Percentiles rank a stretch among this genome's conserved stretches.
Conservation (phyloP, 2,888 invertebrate genomes). For the Conchocele bisecta region DNA sequence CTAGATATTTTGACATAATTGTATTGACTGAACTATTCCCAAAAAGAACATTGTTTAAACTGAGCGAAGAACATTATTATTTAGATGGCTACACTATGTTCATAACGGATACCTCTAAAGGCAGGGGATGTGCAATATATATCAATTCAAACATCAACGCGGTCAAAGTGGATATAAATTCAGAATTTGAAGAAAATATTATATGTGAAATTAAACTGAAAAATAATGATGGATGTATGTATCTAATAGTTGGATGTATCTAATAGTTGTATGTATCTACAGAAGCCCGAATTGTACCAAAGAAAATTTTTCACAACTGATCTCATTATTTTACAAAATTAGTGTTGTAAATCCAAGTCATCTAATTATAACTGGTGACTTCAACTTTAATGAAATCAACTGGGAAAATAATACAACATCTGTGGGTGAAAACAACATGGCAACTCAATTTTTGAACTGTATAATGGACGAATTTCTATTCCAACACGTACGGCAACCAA, state of each 20-base stretch:
- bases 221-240: not conserved
- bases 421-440: not conserved
- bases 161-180: not conserved
- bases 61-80: not conserved
- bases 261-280: not conserved
- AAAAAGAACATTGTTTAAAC: not conserved
- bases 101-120: not conserved
- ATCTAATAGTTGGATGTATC: too few species aligned
- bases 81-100: not conserved
- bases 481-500: not conserved
- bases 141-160: not conserved
- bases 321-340: not conserved
- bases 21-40: not conserved
- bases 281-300: not conserved
- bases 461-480: not conserved
- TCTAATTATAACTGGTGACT: not conserved
- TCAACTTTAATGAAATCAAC: conserved; percentile 1
- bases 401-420: not conserved
- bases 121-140: not conserved
- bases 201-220: not conserved
- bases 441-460: not conserved
- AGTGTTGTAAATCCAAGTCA: not conserved
- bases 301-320: not conserved
- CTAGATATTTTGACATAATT: not conserved
- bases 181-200: not conserved